Percentiles rank a stretch among this genome's conserved stretches.
Conservation (phyloP, 2,113 vertebrate species). For the Grus americana region DNA sequence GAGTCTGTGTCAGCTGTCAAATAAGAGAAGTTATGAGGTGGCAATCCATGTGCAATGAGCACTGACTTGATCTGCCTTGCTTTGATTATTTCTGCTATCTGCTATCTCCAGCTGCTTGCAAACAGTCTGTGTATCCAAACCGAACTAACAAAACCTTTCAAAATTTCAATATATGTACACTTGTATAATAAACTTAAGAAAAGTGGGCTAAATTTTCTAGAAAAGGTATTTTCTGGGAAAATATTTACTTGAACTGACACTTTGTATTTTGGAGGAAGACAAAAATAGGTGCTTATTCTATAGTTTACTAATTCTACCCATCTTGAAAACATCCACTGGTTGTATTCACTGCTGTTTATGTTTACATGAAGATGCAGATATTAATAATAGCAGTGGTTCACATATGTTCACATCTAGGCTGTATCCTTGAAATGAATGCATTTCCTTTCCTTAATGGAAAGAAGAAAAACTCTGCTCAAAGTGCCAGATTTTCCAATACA, state of each 20-base stretch:
- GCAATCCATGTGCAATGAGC: background rate
- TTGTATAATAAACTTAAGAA: background rate
- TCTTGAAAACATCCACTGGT: background rate
- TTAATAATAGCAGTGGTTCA: background rate
- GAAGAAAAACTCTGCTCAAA: background rate
- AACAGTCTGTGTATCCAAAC: background rate
- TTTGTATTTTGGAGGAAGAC: background rate
- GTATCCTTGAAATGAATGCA: background rate
- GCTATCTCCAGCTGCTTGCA: background rate
- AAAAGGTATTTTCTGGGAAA: background rate
- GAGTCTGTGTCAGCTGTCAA: background rate
- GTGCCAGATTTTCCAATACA: background rate
- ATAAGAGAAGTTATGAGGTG: background rate
- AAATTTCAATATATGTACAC: background rate
- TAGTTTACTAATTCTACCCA: background rate
- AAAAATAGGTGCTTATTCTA: background rate
- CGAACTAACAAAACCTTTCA: background rate
- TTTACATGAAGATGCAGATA: background rate
- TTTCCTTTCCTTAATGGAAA: conserved; percentile 38
- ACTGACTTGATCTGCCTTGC: background rate
- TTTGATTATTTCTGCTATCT: background rate
- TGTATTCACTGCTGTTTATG: background rate
- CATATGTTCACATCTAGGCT: background rate
- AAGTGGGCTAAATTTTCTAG: background rate
- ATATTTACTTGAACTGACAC: background rate